phyloP scores from a whole-genome alignment of 2,797 vertebrate species.

The Chaetodon trifasciatus region DNA sequence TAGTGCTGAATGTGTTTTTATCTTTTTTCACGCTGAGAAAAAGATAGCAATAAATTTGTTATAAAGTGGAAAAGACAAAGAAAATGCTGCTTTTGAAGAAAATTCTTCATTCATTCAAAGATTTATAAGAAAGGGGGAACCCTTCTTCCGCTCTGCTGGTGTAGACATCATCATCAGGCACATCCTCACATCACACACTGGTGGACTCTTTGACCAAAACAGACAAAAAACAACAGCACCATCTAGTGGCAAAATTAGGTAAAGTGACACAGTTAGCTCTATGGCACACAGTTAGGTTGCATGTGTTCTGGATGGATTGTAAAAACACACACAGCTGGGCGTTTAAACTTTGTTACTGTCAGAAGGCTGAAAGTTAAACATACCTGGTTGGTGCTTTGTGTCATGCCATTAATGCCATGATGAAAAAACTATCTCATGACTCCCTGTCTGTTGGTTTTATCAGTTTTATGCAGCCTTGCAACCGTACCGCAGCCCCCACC shows the following conservation, averaged over 20 bases:
- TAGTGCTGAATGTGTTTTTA: no score
- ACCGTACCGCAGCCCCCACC: slow-evolving; percentile 65
- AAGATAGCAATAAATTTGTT: no score
- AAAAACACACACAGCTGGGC: not conserved
- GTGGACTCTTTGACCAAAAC: not conserved
- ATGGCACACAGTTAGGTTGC: not conserved
- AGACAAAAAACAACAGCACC: not conserved
- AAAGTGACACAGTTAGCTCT: not conserved
- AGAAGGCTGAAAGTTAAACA: not conserved
- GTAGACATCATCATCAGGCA: not conserved
- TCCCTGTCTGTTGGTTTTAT: slow-evolving; percentile 14
- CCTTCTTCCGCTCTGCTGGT: no score
- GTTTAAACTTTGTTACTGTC: not conserved
- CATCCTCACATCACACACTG: not conserved
- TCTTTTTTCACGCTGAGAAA: no score
- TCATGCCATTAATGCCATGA: not conserved
- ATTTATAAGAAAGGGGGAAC: no score
- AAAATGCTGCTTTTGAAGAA: no score
- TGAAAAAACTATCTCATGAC: not conserved
- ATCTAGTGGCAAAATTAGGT: slow-evolving; percentile 33
- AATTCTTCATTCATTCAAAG: no score
- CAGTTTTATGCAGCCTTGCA: slow-evolving; percentile 79
- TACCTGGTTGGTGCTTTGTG: not conserved
- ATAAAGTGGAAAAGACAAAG: no score
- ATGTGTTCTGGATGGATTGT: not conserved